A percentile compares a stretch with the other conserved stretches of the same genome.
Conservation (phyloP, 2,797 vertebrate species). For the Rhincodon typus region DNA sequence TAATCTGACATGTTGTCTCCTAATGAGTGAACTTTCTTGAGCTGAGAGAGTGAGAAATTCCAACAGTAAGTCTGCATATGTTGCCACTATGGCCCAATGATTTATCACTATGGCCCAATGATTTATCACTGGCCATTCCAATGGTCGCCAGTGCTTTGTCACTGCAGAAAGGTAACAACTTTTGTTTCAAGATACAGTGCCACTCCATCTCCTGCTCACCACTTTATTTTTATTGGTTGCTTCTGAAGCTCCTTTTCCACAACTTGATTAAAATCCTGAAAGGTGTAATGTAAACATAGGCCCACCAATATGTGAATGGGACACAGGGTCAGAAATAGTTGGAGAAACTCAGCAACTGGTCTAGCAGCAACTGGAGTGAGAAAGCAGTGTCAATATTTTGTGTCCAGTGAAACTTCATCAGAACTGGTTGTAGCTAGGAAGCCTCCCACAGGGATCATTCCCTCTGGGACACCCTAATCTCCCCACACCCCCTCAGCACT, state of each 20-base stretch:
- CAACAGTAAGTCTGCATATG: neutral
- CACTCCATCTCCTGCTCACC: neutral
- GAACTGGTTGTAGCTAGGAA: no score
- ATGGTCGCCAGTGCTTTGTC: neutral
- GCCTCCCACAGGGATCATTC: no score
- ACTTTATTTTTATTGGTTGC: neutral
- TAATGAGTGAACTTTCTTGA: neutral
- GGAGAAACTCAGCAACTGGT: no score
- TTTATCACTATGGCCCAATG: neutral
- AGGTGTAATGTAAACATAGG: neutral
- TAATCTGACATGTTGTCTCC: neutral
- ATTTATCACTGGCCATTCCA: neutral
- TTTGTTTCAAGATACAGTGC: neutral
- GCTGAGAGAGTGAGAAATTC: neutral
- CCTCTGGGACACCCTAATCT: no score
- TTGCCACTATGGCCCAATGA: neutral
- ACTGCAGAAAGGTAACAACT: neutral
- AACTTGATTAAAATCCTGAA: neutral
- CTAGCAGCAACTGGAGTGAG: no score
- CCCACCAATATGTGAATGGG: neutral
- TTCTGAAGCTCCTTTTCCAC: neutral
- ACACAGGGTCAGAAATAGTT: neutral
- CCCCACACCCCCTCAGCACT: no score
- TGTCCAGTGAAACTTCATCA: no score
- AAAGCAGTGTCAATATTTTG: no score